Conservation (phyloP, 2,888 invertebrate genomes). For the Sinopyrophorus schimmeli region DNA sequence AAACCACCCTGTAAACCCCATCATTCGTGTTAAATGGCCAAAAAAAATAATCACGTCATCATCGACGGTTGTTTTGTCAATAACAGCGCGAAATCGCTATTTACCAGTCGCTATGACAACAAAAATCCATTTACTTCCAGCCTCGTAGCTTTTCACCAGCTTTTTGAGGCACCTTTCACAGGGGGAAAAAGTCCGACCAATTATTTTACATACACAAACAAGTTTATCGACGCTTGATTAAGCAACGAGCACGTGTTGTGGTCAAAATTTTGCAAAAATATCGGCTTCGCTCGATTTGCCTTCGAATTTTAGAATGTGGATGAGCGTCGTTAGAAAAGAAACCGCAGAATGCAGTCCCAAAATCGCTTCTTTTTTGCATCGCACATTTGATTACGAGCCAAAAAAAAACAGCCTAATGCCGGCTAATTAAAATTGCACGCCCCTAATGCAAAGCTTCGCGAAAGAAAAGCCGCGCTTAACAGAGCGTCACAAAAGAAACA, state of each 20-base stretch:
- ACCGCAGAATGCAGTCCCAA: too few relatives aligned
- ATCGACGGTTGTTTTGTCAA: slow-evolving; percentile 24
- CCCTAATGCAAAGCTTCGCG: slow-evolving; percentile 6
- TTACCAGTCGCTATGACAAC: slow-evolving; percentile 22
- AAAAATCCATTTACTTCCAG: slow-evolving; percentile 12
- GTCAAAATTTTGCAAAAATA: slow-evolving; percentile 9
- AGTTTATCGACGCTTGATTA: slow-evolving; percentile 4
- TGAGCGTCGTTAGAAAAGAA: too few relatives aligned
- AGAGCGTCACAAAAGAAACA: slow-evolving; percentile 20
- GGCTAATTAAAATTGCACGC: neutral
- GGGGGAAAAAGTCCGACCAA: neutral
- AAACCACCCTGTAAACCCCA: slow-evolving; percentile 7
- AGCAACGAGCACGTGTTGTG: slow-evolving; percentile 19
- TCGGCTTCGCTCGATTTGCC: slow-evolving; percentile 11
- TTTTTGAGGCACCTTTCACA: slow-evolving; percentile 6
- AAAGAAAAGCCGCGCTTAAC: slow-evolving; percentile 11
- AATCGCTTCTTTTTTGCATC: too few relatives aligned
- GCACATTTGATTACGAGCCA: too few relatives aligned
- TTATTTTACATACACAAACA: neutral
- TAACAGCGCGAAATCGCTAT: slow-evolving; percentile 20
- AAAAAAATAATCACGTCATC: slow-evolving; percentile 13
- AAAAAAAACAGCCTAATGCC: neutral
- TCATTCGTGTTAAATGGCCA: neutral
- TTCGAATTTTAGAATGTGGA: too few relatives aligned
- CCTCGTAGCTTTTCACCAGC: too few relatives aligned